These are phyloP conservation scores for Tetanocera ferruginea DNA, from an alignment of 2,888 invertebrate genomes.

Conservation along the genomic window DNA sequence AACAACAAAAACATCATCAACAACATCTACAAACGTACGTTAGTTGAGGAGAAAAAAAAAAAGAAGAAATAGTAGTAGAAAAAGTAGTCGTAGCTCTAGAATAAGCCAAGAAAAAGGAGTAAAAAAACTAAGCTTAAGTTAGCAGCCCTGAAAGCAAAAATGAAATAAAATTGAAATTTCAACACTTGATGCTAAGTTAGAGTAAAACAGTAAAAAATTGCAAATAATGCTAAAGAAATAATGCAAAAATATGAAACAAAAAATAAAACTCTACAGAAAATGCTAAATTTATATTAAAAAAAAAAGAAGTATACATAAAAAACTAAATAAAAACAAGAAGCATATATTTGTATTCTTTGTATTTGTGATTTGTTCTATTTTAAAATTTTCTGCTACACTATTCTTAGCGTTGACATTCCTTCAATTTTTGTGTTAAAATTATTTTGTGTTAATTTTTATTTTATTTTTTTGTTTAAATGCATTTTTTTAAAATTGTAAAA, in stretches of 20 bases:
- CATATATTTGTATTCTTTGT: too few relatives aligned
- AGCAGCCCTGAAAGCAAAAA: background rate
- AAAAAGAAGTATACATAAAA: background rate
- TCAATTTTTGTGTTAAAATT: background rate
- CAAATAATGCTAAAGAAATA: background rate
- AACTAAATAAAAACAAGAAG: background rate
- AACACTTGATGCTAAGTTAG: background rate
- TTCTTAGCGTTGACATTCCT: background rate
- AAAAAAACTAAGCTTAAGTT: background rate
- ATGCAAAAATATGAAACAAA: background rate
- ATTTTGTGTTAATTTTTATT: background rate
- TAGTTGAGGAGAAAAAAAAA: background rate
- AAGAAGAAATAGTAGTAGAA: background rate
- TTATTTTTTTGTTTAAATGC: background rate
- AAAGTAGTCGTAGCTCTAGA: background rate
- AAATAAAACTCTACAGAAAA: background rate
- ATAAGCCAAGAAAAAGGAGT: slow-evolving; percentile 6
- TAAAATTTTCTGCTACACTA: background rate
- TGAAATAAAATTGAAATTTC: background rate
- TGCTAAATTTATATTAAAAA: background rate
- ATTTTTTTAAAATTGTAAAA: too few relatives aligned
- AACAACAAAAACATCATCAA: slow-evolving; percentile 26
- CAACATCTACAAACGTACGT: background rate
- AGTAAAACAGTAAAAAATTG: background rate
- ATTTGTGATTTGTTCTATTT: background rate